Base-by-base conservation (phyloP, 2,888 invertebrate species). In the Pelosia muscerda region DNA sequence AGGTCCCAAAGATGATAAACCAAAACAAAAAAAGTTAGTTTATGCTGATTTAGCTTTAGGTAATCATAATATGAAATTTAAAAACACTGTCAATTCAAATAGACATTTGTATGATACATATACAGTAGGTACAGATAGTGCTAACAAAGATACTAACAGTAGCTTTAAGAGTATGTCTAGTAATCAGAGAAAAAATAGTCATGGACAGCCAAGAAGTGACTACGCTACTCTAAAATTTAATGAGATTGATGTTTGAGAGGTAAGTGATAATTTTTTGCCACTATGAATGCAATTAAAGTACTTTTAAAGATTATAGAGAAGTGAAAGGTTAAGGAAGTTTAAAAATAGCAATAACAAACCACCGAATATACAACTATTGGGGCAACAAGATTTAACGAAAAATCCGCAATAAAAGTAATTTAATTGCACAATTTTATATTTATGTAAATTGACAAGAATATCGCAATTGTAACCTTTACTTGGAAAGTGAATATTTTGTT, bases 41-140 rank as follows among this genome's bases (percentile, higher is more conserved):
- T 95, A 95, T 81, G 95, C 95, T 76, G 95, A 95, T 83, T 87
- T 95, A 92, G 95, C 95, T 53, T 90, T 95, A 92, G 95, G 94
- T 84, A 95, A 95, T 85, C 95, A 95, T 91, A 95, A 95, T 89
- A 87, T 95, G 89, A 95, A 95, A 84, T 95, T 95, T 92, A 95
- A 95, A 86, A 95, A 95, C 87, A 95, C 95, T 81, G 95, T 95
- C 90, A 95, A 95, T 92, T 95, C 95, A 74, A 95, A 95, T 91
- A 93, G 95, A 88, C 95, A 95, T 83, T 90, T 95, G 85, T 95
- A 95, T 86, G 95, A 94, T 84, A 95, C 95, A 69, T 95, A 95
- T 86, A 86, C 94, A 86, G 91, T 93, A 90, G 91, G 92, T 76
- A 87, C 88, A 72, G 93, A 93, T 85, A 90, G 87, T 84, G 82